phyloP scores from a whole-genome alignment of 2,113 vertebrate species.

The Emberiza fucata region DNA sequence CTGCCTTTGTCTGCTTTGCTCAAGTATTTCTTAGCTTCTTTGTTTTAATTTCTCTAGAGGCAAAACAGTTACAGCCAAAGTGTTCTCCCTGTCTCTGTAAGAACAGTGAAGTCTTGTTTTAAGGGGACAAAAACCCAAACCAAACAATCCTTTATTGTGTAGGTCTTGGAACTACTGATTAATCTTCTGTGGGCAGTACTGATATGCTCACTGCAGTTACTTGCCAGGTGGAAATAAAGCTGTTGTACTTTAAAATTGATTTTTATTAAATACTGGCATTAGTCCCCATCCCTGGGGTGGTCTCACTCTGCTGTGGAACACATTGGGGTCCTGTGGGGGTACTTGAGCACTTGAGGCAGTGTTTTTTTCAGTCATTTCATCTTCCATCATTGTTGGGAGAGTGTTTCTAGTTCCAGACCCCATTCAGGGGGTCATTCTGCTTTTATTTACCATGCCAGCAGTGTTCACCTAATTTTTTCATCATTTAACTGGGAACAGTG shows the following conservation, averaged over 20 bases:
- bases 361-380: background rate
- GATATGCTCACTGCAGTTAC: background rate
- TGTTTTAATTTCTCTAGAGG: background rate
- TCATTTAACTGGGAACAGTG: background rate
- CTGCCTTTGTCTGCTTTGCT: background rate
- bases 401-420: background rate
- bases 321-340: background rate
- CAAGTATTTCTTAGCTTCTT: background rate
- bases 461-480: background rate
- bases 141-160: background rate
- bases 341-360: fast-evolving
- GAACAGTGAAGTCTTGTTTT: background rate
- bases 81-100: background rate
- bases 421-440: background rate
- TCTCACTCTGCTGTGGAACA: background rate
- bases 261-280: background rate
- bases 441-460: background rate
- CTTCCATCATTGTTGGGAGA: background rate
- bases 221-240: background rate
- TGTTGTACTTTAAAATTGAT: background rate
- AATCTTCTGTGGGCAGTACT: background rate
- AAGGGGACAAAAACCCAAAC: background rate
- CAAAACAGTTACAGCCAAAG: background rate
- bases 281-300: background rate
- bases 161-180: background rate